phyloP scores from a whole-genome alignment of 2,113 vertebrate species.

The Callaeas wilsoni region DNA sequence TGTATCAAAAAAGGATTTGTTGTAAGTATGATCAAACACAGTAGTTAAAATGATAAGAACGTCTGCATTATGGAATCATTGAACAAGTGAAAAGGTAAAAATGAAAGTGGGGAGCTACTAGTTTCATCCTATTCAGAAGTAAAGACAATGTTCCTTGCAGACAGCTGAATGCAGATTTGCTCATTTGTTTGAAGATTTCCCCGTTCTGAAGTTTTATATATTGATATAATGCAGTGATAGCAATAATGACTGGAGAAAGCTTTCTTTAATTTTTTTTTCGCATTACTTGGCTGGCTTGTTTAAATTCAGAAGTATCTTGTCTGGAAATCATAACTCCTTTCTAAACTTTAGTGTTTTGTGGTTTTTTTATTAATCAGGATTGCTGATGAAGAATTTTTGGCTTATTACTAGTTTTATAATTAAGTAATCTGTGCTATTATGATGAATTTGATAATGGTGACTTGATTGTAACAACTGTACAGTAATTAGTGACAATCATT shows the following conservation, averaged over 20 bases:
- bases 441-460: neutral
- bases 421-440: neutral
- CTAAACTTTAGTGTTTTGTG: neutral
- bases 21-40: constrained; percentile 75
- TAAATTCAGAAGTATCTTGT: neutral
- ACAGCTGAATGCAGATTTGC: neutral
- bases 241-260: neutral
- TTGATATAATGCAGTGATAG: neutral
- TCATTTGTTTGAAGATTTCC: neutral
- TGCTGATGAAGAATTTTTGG: neutral
- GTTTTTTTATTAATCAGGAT: neutral
- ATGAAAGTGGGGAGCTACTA: neutral
- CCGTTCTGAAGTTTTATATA: neutral
- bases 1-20: constrained; percentile 94
- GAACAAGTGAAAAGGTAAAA: neutral
- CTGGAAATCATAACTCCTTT: neutral
- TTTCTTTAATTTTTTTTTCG: neutral
- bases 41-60: neutral
- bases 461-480: neutral
- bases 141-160: neutral
- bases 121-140: neutral
- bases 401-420: neutral
- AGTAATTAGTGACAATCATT: neutral
- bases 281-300: neutral
- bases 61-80: neutral